phyloP scores from a whole-genome alignment of 2,113 vertebrate genomes.

The Sakesphorus luctuosus region DNA sequence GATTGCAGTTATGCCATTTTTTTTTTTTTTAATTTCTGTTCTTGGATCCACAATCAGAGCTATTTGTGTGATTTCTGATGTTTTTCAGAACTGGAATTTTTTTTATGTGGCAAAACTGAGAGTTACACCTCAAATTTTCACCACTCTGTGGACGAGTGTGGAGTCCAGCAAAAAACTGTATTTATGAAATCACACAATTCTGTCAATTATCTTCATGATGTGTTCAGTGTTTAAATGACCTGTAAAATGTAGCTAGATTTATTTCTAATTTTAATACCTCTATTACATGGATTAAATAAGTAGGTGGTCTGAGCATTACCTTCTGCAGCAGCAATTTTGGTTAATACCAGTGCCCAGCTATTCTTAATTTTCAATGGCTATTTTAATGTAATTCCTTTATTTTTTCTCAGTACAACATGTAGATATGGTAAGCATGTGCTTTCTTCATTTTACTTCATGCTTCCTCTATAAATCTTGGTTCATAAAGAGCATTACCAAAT shows the following conservation, averaged over 20 bases:
- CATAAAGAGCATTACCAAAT: neutral
- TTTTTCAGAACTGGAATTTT: neutral
- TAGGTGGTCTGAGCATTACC: neutral
- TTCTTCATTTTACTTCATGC: neutral
- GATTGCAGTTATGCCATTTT: neutral
- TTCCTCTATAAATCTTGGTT: conserved; percentile 21
- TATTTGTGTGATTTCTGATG: neutral
- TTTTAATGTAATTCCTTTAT: neutral
- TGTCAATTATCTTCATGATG: neutral
- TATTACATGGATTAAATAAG: neutral
- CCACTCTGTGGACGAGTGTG: neutral
- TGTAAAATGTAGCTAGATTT: neutral
- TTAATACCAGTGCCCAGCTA: neutral
- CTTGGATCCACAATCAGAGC: neutral
- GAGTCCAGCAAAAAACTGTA: neutral
- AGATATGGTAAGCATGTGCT: neutral
- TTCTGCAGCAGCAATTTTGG: neutral
- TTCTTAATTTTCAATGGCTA: neutral
- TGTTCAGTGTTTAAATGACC: neutral
- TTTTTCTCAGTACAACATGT: neutral
- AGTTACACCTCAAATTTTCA: neutral
- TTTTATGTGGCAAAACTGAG: neutral
- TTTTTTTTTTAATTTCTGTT: neutral
- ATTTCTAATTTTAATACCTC: neutral
- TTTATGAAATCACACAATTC: neutral